Percentiles rank a stretch among this genome's conserved stretches.
These are phyloP conservation scores for Myioborus melanocephalus DNA, from an alignment of 2,797 vertebrate species.

Conservation along the genomic window DNA sequence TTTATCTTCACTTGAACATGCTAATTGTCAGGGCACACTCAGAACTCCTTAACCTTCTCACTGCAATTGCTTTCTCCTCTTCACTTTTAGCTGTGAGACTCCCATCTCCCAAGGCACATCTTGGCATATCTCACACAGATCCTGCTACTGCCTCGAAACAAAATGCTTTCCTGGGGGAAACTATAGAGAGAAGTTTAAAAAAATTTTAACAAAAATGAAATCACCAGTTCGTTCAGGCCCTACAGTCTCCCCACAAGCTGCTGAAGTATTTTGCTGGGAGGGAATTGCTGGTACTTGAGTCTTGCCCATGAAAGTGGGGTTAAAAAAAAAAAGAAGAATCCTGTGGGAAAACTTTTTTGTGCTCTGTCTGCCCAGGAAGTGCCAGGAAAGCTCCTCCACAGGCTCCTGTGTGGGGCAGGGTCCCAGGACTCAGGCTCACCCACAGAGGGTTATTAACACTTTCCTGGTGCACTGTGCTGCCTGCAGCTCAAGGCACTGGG, in stretches of 20 bases:
- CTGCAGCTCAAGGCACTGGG: background rate
- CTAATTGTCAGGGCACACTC: background rate
- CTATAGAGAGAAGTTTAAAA: background rate
- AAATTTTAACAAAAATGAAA: background rate
- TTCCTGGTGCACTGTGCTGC: background rate
- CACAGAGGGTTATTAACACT: background rate
- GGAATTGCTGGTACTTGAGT: background rate
- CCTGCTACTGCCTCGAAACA: background rate
- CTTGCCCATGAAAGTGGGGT: accelerated
- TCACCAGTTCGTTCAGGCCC: background rate
- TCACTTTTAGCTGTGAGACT: background rate
- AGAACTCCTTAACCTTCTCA: conserved; percentile 18
- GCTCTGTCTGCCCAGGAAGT: background rate
- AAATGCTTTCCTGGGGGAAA: background rate
- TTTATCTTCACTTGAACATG: conserved; percentile 17
- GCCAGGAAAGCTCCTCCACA: background rate
- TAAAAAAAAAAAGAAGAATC: background rate
- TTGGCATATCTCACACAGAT: background rate
- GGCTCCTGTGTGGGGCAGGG: background rate
- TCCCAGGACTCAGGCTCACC: background rate
- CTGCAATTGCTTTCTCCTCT: background rate
- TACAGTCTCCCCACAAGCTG: background rate
- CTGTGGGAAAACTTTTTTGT: background rate
- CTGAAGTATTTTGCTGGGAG: background rate
- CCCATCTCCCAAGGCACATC: background rate